Base-by-base conservation (phyloP, 2,888 invertebrate species). In the Lamellibrachia satsuma region DNA sequence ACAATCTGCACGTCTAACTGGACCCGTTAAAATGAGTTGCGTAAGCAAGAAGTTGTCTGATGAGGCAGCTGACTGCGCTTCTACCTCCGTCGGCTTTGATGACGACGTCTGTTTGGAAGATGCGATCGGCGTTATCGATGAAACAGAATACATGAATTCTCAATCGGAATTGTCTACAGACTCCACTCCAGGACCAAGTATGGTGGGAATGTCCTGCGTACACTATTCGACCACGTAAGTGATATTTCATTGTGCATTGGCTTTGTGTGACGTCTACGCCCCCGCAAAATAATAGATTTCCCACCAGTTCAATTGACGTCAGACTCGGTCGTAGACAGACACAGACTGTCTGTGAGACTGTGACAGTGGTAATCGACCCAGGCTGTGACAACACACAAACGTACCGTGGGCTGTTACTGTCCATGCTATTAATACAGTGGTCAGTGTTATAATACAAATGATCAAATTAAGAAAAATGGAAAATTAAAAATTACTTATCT, bases 41-140 rank as follows among this genome's bases (percentile, higher is more conserved):
- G 75, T 22, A 75, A 15, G 75, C 75, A 75, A 75, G 75, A 75
- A 75, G 75, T 15, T 55, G 9, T 55, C 55, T 55, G 55, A 75
- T 75, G 75, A 75, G n/a, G 75, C 75, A 75, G 3, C 15, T 22
- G n/a, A 15, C 75, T 15, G 15, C 22, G 75, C 75, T 75, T 75
- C 75, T 75, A 11, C 75, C 15, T n/a, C 75, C 75, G 75, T n/a
- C 75, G 11, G 75, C n/a, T 15, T 75, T 75, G 75, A 22, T 75
- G 75, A 75, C n/a, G 75, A 75, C 75, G 75, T 75, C 75, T 75
- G 22, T 75, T 75, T 75, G 75, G 75, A 75, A 75, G 75, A 75
- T 75, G 75, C 75, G 75, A 75, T 75, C 75, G 75, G 75, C 15
- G 22, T 75, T 75, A 75, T 75, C 75, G 75, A 75, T 75, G 75